phyloP scores from a whole-genome alignment of 2,797 vertebrate species.

The Lacerta viridis region DNA sequence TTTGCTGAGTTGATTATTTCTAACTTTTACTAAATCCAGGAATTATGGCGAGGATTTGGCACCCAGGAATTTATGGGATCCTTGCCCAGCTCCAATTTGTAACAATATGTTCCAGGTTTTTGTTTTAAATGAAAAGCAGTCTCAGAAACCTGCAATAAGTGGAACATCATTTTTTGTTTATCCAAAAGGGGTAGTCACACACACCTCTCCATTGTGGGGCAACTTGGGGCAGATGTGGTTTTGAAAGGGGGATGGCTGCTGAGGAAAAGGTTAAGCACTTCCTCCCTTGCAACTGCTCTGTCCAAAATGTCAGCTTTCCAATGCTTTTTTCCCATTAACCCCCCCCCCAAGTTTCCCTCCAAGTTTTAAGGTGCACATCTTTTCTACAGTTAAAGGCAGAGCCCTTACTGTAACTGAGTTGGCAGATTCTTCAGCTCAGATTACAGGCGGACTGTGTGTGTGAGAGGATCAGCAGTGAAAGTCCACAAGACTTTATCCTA shows the following conservation, averaged over 20 bases:
- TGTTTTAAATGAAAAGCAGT: too few species aligned
- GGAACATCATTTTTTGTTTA: background rate
- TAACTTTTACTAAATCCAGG: too few species aligned
- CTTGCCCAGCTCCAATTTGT: too few species aligned
- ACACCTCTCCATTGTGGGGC: background rate
- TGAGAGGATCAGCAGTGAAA: conserved; percentile 70
- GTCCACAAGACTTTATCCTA: conserved; percentile 80
- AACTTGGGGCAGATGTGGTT: background rate
- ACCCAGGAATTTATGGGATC: too few species aligned
- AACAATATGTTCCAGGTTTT: too few species aligned
- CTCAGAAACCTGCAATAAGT: too few species aligned
- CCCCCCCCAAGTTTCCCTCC: background rate
- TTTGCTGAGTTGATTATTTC: too few species aligned
- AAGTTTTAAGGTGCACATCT: background rate
- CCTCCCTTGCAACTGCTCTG: background rate
- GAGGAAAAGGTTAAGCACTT: background rate
- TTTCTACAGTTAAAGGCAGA: conserved; percentile 70
- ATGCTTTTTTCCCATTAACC: background rate
- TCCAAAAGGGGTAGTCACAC: background rate
- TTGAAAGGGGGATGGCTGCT: background rate
- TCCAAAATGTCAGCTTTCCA: background rate
- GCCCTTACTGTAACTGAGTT: conserved; percentile 65
- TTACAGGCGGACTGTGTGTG: conserved; percentile 57
- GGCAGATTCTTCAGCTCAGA: conserved; percentile 76
- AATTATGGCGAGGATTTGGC: too few species aligned